phyloP scores from a whole-genome alignment of 2,797 vertebrate genomes.

The Pampus argenteus region DNA sequence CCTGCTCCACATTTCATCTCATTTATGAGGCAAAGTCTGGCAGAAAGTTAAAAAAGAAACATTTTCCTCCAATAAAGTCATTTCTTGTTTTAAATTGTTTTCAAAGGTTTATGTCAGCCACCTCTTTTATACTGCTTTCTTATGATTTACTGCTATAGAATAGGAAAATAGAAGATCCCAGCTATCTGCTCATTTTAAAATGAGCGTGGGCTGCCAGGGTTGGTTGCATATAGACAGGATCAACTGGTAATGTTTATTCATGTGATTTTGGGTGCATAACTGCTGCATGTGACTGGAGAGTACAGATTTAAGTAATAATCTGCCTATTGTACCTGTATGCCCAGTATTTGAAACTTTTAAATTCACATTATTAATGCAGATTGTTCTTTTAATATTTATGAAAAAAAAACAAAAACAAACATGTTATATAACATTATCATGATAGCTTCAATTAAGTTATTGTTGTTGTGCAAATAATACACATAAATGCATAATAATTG shows the following conservation, averaged over 20 bases:
- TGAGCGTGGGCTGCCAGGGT: constrained; percentile 71
- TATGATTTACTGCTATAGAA: constrained; percentile 60
- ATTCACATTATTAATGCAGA: no score
- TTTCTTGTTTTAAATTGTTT: constrained; percentile 58
- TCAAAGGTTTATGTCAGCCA: constrained; percentile 43
- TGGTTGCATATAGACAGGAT: constrained; percentile 67
- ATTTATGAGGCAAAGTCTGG: constrained; percentile 25
- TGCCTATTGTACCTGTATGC: constrained; percentile 4
- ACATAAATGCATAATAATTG: constrained; percentile 52
- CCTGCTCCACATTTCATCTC: constrained; percentile 1
- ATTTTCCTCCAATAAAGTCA: constrained; percentile 16
- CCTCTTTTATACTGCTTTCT: constrained; percentile 56
- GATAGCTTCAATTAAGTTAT: constrained; percentile 44
- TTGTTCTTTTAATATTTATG: no score
- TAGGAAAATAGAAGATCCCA: constrained; percentile 65
- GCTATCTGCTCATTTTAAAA: constrained; percentile 66
- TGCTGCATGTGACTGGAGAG: constrained; percentile 22
- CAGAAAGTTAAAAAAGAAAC: constrained; percentile 25
- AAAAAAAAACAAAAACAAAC: no score
- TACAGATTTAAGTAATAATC: constrained; percentile 41
- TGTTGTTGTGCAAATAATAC: constrained; percentile 52
- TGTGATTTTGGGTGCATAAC: constrained; percentile 57
- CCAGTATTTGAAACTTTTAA: constrained; percentile 17
- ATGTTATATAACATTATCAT: constrained; percentile 28
- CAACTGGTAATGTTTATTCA: constrained; percentile 74